These are phyloP conservation scores for Drosophila glabriapex DNA, from an alignment of 2,888 invertebrate species.

Conservation along the genomic window DNA sequence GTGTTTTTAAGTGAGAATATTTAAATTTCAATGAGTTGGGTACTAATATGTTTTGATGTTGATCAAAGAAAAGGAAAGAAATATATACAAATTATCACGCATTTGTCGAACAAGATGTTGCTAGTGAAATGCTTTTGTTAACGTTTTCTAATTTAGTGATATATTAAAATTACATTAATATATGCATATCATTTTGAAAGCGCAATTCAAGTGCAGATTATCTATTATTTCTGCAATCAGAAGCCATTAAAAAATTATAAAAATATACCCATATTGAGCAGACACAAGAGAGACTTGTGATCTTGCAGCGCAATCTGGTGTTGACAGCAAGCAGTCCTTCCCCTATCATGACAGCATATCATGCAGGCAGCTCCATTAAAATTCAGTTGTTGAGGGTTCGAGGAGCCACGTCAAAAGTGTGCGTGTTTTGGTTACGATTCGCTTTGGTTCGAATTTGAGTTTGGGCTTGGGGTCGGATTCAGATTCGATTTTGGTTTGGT, in stretches of 20 bases:
- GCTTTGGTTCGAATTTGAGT: constrained; percentile 4
- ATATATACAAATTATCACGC: background rate
- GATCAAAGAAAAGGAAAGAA: background rate
- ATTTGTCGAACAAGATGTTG: too few relatives aligned
- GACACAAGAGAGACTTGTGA: background rate
- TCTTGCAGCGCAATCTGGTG: constrained; percentile 12
- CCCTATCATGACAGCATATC: constrained; percentile 11
- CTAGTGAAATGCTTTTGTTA: background rate
- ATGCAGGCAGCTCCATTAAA: constrained; percentile 33
- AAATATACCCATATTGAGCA: constrained; percentile 1
- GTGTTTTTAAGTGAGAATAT: too few relatives aligned
- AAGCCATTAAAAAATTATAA: constrained; percentile 4
- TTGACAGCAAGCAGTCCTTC: constrained; percentile 8
- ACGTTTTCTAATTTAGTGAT: background rate
- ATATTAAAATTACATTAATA: background rate
- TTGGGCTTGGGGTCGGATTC: constrained; percentile 16
- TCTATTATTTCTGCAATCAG: constrained; percentile 1
- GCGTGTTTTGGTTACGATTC: constrained; percentile 59
- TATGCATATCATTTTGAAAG: background rate
- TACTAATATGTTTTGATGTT: background rate
- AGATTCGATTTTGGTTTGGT: constrained; percentile 12
- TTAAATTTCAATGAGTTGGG: background rate
- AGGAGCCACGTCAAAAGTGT: constrained; percentile 47
- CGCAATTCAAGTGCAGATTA: background rate
- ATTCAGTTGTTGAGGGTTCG: constrained; percentile 58